phyloP scores from a whole-genome alignment of 2,888 invertebrate genomes.

The Volucella inanis region DNA sequence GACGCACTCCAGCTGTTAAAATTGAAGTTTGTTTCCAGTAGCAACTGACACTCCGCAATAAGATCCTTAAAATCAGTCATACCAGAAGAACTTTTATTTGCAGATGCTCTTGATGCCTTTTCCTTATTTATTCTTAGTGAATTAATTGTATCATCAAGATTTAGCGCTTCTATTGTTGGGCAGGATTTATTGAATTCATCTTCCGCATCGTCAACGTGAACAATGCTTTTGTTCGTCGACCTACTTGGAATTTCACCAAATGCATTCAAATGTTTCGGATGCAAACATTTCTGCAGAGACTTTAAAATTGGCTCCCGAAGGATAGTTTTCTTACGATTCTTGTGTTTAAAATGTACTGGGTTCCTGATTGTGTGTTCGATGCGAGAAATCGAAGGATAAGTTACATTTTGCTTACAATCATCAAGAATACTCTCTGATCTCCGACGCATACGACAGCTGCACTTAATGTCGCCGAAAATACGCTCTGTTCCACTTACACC shows the following conservation, averaged over 20 bases:
- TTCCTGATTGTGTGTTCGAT: constrained; percentile 76
- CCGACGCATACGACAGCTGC: constrained; percentile 77
- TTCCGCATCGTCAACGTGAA: constrained; percentile 18
- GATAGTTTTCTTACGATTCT: constrained; percentile 67
- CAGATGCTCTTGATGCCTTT: constrained; percentile 18
- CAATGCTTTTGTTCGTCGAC: constrained; percentile 28
- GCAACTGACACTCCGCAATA: constrained; percentile 79
- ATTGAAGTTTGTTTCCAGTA: constrained; percentile 77
- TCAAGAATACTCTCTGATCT: constrained; percentile 79
- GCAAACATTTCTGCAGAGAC: constrained; percentile 74
- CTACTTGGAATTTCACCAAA: constrained; percentile 52
- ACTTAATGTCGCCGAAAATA: constrained; percentile 66
- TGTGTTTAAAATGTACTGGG: constrained; percentile 57
- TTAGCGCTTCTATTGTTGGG: constrained; percentile 65
- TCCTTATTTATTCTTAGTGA: constrained; percentile 41
- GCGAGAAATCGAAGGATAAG: constrained; percentile 40
- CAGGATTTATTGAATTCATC: constrained; percentile 52
- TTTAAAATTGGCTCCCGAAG: constrained; percentile 75
- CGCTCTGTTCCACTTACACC: constrained; percentile 5
- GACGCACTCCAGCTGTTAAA: constrained; percentile 75
- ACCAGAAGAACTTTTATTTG: constrained; percentile 50
- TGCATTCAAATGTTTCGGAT: constrained; percentile 70
- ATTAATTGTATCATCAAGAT: constrained; percentile 49
- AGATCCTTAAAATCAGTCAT: constrained; percentile 79
- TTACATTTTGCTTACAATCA: constrained; percentile 76